Percentiles rank a stretch among this genome's conserved stretches.
These are phyloP conservation scores for Elymnias hypermnestra DNA, from an alignment of 1,140 invertebrate genomes.

Conservation along the genomic window DNA sequence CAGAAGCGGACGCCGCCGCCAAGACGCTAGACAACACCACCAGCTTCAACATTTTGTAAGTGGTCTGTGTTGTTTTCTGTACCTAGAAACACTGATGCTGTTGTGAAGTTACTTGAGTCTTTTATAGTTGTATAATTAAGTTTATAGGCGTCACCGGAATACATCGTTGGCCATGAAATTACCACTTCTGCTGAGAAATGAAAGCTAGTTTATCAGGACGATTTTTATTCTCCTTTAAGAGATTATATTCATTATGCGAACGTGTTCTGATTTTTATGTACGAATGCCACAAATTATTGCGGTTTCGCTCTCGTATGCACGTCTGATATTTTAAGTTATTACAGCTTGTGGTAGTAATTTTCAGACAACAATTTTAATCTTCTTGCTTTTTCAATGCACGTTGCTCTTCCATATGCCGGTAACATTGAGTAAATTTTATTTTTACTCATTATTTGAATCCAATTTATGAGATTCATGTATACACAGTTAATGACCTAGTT, in stretches of 20 bases:
- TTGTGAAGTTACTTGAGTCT: slow-evolving; percentile 18
- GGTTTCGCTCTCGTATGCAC: background rate
- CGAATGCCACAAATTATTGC: slow-evolving; percentile 1
- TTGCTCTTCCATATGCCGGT: no score
- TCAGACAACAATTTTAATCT: no score
- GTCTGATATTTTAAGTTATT: slow-evolving; percentile 1
- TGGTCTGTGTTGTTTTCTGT: slow-evolving; percentile 59
- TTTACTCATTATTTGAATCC: no score
- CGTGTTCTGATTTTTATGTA: slow-evolving; percentile 14
- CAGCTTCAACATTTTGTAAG: slow-evolving; percentile 70
- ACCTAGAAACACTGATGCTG: slow-evolving; percentile 45
- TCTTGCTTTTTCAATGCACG: no score
- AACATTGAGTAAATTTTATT: no score
- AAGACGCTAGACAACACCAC: slow-evolving; percentile 76
- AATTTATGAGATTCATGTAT: no score
- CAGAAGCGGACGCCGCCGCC: slow-evolving; percentile 57
- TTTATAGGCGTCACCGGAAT: slow-evolving; percentile 38
- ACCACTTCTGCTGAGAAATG: slow-evolving; percentile 38
- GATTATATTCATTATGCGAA: slow-evolving; percentile 8
- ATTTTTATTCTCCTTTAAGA: slow-evolving; percentile 16
- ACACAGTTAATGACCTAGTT: no score
- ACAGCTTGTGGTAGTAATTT: no score
- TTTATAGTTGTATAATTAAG: slow-evolving; percentile 43
- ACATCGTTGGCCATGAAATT: slow-evolving; percentile 41
- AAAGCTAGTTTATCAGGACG: slow-evolving; percentile 15